A percentile compares a stretch with the other conserved stretches of the same genome.
Conservation (phyloP, 2,797 vertebrate genomes). For the Decapterus maruadsi region DNA sequence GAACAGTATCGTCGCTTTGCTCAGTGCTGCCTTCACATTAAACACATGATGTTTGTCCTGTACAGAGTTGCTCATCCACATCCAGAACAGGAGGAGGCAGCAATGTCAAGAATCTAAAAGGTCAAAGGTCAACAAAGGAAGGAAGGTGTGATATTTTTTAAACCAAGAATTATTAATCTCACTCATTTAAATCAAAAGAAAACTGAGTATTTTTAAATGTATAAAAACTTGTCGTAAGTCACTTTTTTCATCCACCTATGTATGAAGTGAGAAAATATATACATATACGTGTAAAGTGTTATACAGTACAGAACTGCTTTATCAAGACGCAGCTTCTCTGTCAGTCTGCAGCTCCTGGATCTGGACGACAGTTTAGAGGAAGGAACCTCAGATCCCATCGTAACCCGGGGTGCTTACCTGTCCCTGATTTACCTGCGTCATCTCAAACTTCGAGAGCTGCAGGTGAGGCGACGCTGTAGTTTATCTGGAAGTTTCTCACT, state of each 20-base stretch:
- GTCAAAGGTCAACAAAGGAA: slow-evolving; percentile 25
- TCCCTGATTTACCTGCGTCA: slow-evolving; percentile 83
- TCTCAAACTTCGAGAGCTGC: slow-evolving; percentile 82
- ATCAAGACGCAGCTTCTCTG: slow-evolving; percentile 60
- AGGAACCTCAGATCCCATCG: slow-evolving; percentile 41
- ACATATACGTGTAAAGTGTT: too few relatives aligned
- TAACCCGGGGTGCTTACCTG: slow-evolving; percentile 78
- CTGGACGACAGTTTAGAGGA: slow-evolving; percentile 73
- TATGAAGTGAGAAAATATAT: not conserved
- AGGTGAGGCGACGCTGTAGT: slow-evolving; percentile 71
- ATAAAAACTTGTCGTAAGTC: not conserved
- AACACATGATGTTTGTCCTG: slow-evolving; percentile 27
- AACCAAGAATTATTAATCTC: not conserved
- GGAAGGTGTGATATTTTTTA: slow-evolving; percentile 33
- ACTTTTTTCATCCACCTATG: not conserved
- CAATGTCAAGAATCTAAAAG: slow-evolving; percentile 2
- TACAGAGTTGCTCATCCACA: not conserved
- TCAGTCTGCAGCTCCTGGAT: slow-evolving; percentile 73
- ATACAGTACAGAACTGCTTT: too few relatives aligned
- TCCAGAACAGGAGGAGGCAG: not conserved
- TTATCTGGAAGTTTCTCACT: not conserved
- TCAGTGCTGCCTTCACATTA: not conserved
- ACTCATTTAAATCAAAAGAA: not conserved
- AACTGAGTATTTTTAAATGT: not conserved
- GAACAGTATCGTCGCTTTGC: not conserved